Conservation (phyloP, 2,797 vertebrate species). For the Alosa sapidissima region DNA sequence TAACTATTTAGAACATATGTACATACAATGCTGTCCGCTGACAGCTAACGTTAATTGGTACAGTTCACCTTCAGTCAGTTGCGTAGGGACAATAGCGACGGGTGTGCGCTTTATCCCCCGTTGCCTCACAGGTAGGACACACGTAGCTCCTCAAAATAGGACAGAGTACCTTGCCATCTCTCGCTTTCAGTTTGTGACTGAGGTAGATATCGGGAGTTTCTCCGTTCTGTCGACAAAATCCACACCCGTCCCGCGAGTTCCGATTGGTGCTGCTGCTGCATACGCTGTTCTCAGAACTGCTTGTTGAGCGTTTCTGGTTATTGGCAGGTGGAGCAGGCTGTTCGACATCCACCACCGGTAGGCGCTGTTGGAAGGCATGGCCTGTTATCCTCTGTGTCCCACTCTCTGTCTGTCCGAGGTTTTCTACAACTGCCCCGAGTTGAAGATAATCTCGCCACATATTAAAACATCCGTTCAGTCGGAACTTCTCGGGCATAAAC, state of each 20-base stretch:
- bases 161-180: constrained; percentile 73
- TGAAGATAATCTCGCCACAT: constrained; percentile 9
- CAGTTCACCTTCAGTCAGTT: background rate
- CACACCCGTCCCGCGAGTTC: constrained; percentile 57
- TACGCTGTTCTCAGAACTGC: background rate
- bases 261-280: background rate
- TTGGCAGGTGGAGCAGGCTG: background rate
- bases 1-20: background rate
- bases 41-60: background rate
- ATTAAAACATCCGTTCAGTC: background rate
- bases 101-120: constrained; percentile 81
- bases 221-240: constrained; percentile 84
- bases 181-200: constrained; percentile 74
- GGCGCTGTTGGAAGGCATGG: background rate
- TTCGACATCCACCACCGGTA: background rate
- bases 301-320: background rate
- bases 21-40: background rate
- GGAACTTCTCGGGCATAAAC: background rate
- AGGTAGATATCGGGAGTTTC: constrained; percentile 73
- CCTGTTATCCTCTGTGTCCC: background rate
- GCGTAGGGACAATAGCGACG: constrained; percentile 77
- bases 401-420: background rate
- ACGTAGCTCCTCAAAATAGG: constrained; percentile 81
- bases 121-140: constrained; percentile 79
- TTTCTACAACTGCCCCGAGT: constrained; percentile 2